Evolutionary conservation across 2,888 invertebrate species (phyloP).

Genomic region (Lymantria dispar): DNA sequence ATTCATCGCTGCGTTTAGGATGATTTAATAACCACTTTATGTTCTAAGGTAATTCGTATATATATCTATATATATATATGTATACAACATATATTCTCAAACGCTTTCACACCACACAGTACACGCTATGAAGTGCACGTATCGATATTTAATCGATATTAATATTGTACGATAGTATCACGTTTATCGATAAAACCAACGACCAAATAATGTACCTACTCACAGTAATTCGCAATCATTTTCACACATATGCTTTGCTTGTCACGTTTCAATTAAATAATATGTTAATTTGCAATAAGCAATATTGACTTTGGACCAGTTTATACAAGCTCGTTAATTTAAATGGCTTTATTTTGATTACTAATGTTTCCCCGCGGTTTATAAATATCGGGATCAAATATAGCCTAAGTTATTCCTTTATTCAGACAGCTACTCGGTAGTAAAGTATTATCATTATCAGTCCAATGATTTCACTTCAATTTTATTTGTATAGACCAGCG

Average conservation of each 20-base stretch:
- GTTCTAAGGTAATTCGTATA: constrained; percentile 86
- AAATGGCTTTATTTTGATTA: too few relatives aligned
- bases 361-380: too few relatives aligned
- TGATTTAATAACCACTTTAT: constrained; percentile 89
- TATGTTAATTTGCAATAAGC: constrained; percentile 9
- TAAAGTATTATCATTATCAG: too few relatives aligned
- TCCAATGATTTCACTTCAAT: too few relatives aligned
- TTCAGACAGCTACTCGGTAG: too few relatives aligned
- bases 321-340: too few relatives aligned
- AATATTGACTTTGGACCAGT: too few relatives aligned
- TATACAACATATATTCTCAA: constrained; percentile 56
- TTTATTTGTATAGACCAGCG: too few relatives aligned
- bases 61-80: constrained; percentile 47
- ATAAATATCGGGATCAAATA: too few relatives aligned
- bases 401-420: too few relatives aligned
- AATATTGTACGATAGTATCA: not conserved
- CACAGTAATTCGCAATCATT: not conserved
- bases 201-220: not conserved
- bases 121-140: constrained; percentile 35
- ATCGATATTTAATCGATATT: not conserved
- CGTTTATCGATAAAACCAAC: not conserved
- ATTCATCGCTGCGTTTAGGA: constrained; percentile 84
- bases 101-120: constrained; percentile 50
- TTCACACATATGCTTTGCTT: constrained; percentile 20
- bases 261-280: constrained; percentile 3